These are phyloP conservation scores for Spongia lamella DNA, from an alignment of 37 sponge, comb jelly and placozoan species.

Conservation along the genomic window DNA sequence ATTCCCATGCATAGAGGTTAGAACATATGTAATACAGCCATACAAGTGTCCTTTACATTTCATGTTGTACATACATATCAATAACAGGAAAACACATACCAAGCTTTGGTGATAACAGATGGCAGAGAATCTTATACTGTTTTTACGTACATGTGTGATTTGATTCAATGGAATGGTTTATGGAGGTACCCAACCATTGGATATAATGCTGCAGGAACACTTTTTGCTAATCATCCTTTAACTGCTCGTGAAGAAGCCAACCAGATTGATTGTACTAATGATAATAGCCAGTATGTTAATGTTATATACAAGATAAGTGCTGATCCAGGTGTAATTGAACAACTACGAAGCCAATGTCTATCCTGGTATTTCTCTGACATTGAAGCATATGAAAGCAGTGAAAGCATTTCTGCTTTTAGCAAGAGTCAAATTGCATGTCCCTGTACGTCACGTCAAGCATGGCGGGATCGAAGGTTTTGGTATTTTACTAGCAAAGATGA, in stretches of 20 bases:
- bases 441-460: constrained; percentile 37
- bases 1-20: no score
- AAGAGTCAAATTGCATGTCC: constrained; percentile 36
- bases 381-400: background rate
- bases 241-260: background rate
- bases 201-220: constrained; percentile 28
- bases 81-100: constrained; percentile 60
- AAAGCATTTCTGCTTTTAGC: background rate
- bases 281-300: constrained; percentile 12
- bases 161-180: constrained; percentile 60
- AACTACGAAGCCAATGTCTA: constrained; percentile 8
- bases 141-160: constrained; percentile 68
- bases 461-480: background rate
- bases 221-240: constrained; percentile 33
- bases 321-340: background rate
- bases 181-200: constrained; percentile 41
- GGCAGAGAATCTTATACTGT: constrained; percentile 44
- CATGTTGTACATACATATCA: no score
- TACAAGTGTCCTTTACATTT: no score
- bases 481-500: no score
- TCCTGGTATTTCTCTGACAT: background rate
- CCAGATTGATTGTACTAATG: constrained; percentile 8
- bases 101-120: constrained; percentile 73
- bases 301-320: constrained; percentile 27
- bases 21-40: no score